Evolutionary conservation across 2,888 invertebrate species (phyloP).

Genomic region (Calliphora vomitoria): DNA sequence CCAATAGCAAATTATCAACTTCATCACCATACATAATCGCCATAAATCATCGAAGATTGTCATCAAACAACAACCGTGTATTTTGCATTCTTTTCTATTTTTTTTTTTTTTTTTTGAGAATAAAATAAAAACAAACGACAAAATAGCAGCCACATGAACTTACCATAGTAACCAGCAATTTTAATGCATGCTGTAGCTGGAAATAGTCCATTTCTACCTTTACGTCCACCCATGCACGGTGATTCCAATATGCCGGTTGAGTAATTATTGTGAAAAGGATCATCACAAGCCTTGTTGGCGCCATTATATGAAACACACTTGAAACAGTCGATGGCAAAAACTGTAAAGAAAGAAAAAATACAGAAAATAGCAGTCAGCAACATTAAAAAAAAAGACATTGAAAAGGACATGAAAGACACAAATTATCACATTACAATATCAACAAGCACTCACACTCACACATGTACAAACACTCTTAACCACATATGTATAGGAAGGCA

Average conservation of each 20-base stretch:
- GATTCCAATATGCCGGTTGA: constrained; percentile 93
- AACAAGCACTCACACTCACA: constrained; percentile 1
- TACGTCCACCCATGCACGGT: constrained; percentile 97
- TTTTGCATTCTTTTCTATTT: neutral
- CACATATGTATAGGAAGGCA: neutral
- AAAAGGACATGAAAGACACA: neutral
- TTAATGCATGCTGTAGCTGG: constrained; percentile 99
- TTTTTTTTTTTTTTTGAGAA: neutral
- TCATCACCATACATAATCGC: neutral
- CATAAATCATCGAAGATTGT: constrained; percentile 36
- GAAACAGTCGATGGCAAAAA: constrained; percentile 95
- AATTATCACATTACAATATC: constrained; percentile 39
- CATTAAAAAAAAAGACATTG: neutral
- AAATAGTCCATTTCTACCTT: constrained; percentile 96
- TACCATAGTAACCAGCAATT: constrained; percentile 95
- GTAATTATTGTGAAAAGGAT: constrained; percentile 97
- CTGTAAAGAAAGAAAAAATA: constrained; percentile 80
- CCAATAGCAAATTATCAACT: constrained; percentile 7
- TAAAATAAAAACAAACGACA: neutral
- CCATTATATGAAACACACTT: constrained; percentile 97
- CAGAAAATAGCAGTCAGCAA: neutral
- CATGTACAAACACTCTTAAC: neutral
- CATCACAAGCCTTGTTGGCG: constrained; percentile 94
- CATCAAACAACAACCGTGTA: neutral
- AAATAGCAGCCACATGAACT: constrained; percentile 73